Evolutionary conservation across 1,140 invertebrate genomes (phyloP).

Genomic region (silkworm (Bombyx mori)): ASM3026992v2 NC_085112.1:9265501-9266000

Average conservation of each 20-base stretch:
- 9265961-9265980: conserved; percentile 38
- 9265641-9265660: background rate
- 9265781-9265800: background rate
- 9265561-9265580: conserved; percentile 27
- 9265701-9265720: background rate
- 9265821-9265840: background rate
- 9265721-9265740: background rate
- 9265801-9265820: conserved; percentile 11
- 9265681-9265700: background rate
- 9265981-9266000: background rate
- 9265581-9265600: conserved; percentile 30
- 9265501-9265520: too few species aligned
- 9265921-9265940: conserved; percentile 13
- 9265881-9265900: conserved; percentile 4
- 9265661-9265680: background rate
- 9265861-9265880: background rate
- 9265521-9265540: conserved; percentile 4
- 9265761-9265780: background rate
- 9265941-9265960: conserved; percentile 40
- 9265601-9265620: conserved; percentile 40
- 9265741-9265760: background rate
- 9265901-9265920: conserved; percentile 12
- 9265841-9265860: background rate
- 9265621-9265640: conserved; percentile 27
- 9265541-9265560: conserved; percentile 27